phyloP scores from a whole-genome alignment of 2,797 vertebrate genomes.

The Glossophaga mutica region DNA sequence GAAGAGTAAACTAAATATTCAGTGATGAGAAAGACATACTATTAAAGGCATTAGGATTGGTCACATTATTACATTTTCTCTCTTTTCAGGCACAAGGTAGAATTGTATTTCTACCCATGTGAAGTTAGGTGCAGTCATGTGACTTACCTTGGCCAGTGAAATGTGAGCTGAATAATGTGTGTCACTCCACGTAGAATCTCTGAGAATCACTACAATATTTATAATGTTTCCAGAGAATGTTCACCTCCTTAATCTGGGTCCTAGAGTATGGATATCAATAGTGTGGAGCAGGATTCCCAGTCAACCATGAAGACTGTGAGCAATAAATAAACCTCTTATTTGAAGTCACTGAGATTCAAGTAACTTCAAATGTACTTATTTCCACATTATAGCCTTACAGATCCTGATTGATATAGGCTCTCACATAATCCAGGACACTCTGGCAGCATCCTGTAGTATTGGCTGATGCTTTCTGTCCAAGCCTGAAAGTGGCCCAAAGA shows the following conservation, averaged over 20 bases:
- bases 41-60: neutral
- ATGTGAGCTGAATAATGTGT: neutral
- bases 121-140: neutral
- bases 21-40: neutral
- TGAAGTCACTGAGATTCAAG: neutral
- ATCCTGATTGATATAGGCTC: neutral
- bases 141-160: neutral
- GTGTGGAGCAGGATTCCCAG: neutral
- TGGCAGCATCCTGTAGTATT: neutral
- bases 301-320: neutral
- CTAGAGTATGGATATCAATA: neutral
- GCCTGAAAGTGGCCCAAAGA: neutral
- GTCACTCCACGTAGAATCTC: neutral
- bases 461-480: neutral
- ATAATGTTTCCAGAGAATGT: neutral
- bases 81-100: neutral
- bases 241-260: neutral
- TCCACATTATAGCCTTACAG: neutral
- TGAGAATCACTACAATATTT: neutral
- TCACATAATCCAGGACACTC: neutral
- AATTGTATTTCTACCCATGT: neutral
- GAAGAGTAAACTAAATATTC: neutral
- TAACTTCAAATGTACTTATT: neutral
- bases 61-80: neutral
- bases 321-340: neutral